Evolutionary conservation across 2,113 vertebrate species (phyloP).

Genomic region (Xiphias gladius): DNA sequence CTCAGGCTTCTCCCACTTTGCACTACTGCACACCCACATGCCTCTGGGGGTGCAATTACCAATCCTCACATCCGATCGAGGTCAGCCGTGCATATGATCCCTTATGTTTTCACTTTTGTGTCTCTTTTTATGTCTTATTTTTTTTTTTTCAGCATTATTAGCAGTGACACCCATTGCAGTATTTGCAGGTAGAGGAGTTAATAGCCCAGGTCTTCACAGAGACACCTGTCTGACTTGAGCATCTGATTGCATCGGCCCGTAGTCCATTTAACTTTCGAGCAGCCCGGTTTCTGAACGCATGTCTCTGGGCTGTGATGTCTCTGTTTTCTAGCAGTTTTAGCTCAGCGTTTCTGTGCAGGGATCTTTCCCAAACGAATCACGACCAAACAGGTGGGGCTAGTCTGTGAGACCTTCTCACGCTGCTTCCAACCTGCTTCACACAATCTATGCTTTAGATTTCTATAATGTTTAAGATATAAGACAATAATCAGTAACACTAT

Average conservation of each 20-base stretch:
- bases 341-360: conserved; percentile 2
- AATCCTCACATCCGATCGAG: conserved; percentile 81
- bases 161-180: conserved; percentile 71
- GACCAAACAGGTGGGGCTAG: neutral
- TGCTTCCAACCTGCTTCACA: conserved; percentile 6
- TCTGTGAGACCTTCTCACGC: neutral
- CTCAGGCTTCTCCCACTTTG: conserved; percentile 79
- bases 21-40: conserved; percentile 79
- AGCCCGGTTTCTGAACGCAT: conserved; percentile 34
- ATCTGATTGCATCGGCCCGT: conserved; percentile 72
- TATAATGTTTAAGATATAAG: neutral
- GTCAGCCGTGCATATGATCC: conserved; percentile 82
- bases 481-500: conserved; percentile 20
- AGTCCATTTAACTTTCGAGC: conserved; percentile 80
- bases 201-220: conserved; percentile 77
- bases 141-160: conserved; percentile 69
- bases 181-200: conserved; percentile 77
- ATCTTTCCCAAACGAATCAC: conserved; percentile 19
- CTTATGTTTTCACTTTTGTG: conserved; percentile 75
- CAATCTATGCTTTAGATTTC: neutral
- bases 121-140: conserved; percentile 1
- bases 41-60: conserved; percentile 85
- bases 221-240: conserved; percentile 76
- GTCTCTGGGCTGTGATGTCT: conserved; percentile 65
- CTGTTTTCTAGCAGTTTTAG: conserved; percentile 38